These are phyloP conservation scores for Pelosia muscerda DNA, from an alignment of 2,888 invertebrate genomes.

Conservation along the genomic window DNA sequence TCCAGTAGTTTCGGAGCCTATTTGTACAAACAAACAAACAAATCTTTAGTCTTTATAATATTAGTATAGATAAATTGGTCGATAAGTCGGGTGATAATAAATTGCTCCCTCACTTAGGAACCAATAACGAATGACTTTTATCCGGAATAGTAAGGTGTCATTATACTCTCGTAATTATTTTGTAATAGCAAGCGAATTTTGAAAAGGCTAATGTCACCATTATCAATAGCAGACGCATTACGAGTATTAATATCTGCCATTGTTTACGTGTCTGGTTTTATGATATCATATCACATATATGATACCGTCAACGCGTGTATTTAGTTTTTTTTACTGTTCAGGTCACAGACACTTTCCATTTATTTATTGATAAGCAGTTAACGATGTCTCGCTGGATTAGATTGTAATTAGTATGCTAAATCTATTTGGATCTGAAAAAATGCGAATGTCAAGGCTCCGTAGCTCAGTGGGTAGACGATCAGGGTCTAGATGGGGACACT, in stretches of 20 bases:
- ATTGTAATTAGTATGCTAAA: neutral
- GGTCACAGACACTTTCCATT: neutral
- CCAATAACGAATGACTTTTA: too few species aligned
- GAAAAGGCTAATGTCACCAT: neutral
- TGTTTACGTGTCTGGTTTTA: neutral
- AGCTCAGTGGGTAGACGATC: too few species aligned
- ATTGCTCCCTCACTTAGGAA: too few species aligned
- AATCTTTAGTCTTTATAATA: too few species aligned
- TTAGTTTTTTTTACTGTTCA: neutral
- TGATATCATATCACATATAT: neutral
- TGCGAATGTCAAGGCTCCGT: too few species aligned
- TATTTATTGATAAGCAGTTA: neutral
- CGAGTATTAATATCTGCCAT: neutral
- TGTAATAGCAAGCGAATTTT: neutral
- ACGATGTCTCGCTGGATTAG: neutral
- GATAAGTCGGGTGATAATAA: too few species aligned
- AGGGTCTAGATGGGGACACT: too few species aligned
- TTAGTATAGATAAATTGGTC: too few species aligned
- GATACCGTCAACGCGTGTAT: neutral
- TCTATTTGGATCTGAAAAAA: too few species aligned
- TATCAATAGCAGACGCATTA: constrained; percentile 4
- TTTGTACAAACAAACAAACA: too few species aligned
- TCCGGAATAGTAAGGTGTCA: too few species aligned
- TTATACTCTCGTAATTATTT: neutral
- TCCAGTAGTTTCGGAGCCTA: too few species aligned